Evolutionary conservation across 2,113 vertebrate species (phyloP).

Genomic region (Gobio gobio): DNA sequence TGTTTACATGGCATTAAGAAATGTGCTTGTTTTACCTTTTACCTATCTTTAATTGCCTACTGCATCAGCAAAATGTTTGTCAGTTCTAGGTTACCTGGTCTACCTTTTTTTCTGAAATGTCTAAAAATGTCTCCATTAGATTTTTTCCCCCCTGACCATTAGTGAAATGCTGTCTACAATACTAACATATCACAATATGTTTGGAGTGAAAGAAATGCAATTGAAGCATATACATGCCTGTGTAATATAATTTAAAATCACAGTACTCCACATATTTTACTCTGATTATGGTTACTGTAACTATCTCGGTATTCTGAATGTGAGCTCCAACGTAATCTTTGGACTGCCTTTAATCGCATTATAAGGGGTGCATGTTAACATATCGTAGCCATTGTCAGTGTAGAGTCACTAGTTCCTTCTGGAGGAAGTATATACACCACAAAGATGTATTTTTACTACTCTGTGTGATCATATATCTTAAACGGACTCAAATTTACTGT

Average conservation of each 20-base stretch:
- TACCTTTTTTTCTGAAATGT: not conserved
- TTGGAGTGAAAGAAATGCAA: not conserved
- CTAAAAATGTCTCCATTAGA: not conserved
- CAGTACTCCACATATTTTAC: not conserved
- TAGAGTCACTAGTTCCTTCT: not conserved
- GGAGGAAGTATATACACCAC: constrained; percentile 6
- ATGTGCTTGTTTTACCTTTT: not conserved
- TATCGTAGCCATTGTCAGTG: not conserved
- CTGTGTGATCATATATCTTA: not conserved
- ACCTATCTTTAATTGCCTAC: not conserved
- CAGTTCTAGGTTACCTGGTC: not conserved
- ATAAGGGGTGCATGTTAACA: not conserved
- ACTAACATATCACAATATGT: not conserved
- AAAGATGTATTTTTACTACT: not conserved
- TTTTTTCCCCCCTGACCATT: not conserved
- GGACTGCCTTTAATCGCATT: not conserved
- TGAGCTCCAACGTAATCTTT: not conserved
- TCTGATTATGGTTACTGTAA: not conserved
- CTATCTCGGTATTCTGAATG: not conserved
- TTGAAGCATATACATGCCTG: not conserved
- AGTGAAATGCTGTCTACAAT: not conserved
- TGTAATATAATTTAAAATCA: too few species aligned
- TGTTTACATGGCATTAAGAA: not conserved
- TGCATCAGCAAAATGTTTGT: not conserved
- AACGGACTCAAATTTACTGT: not conserved